A percentile compares a stretch with the other conserved stretches of the same genome.
These are phyloP conservation scores for Antheraea yamamai DNA, from an alignment of 2,888 invertebrate genomes.

Conservation along the genomic window DNA sequence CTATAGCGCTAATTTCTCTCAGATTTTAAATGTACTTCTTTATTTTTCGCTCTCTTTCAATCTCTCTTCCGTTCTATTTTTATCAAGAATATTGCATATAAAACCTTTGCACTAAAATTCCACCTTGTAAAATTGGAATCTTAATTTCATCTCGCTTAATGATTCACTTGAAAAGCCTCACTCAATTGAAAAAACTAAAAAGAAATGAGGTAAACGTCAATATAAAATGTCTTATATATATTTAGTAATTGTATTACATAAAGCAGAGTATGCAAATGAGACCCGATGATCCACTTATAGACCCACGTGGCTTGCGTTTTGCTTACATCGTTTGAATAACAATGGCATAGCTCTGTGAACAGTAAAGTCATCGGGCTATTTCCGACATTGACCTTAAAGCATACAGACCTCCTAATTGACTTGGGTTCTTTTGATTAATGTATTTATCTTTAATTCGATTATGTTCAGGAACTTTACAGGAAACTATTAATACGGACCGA, in stretches of 20 bases:
- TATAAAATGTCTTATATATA: neutral
- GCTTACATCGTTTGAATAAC: conserved; percentile 1
- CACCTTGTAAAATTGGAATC: too few relatives aligned
- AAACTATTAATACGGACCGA: neutral
- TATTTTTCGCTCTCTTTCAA: too few relatives aligned
- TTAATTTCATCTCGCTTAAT: too few relatives aligned
- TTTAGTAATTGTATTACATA: neutral
- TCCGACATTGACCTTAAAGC: conserved; percentile 13
- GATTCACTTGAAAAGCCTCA: too few relatives aligned
- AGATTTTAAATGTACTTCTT: too few relatives aligned
- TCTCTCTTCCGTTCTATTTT: too few relatives aligned
- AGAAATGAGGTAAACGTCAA: neutral
- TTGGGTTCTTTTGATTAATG: neutral
- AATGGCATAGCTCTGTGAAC: neutral
- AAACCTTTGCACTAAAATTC: too few relatives aligned
- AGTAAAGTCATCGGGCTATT: neutral
- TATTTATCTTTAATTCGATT: neutral
- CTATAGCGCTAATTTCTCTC: too few relatives aligned
- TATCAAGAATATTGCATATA: too few relatives aligned
- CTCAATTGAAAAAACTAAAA: too few relatives aligned
- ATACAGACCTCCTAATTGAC: neutral
- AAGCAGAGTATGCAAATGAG: neutral
- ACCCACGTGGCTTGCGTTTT: conserved; percentile 8
- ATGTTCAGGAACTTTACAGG: neutral
- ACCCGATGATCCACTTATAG: conserved; percentile 11